Base-by-base conservation (phyloP, 2,797 vertebrate genomes). In the Heterohyrax brucei region DNA sequence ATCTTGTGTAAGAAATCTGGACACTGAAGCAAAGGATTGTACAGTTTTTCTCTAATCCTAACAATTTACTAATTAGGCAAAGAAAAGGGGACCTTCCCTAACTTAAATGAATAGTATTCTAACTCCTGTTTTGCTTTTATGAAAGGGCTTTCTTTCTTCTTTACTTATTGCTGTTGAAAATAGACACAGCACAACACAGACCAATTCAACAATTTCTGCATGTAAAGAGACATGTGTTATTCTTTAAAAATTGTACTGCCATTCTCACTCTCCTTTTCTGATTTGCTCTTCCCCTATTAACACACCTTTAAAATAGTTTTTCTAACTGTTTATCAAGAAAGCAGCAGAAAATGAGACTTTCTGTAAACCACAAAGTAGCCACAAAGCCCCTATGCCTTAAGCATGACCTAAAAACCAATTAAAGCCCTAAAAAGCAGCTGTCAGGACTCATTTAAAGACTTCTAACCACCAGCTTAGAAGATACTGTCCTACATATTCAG, bases 291-390 rank as follows among this genome's bases (percentile, higher is more conserved):
- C 70, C 33, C 70, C 68, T 72, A 44, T 39, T 33, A 39, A 44
- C 33, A 39, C 9, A 21, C 85, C 95, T 91, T 79, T 62, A 26
- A 86, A 89, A 92, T 72, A 77, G 87, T 73, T 24, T 22, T 39
- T 88, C 91, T 75, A 87, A 30, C 30, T 61, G 24, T 66, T 91
- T 89, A 94, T 77, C 87, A 94, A 53, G 59, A 85, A 89, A 89
- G 72, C 19, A 73, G 72, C 33, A 82, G 56, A 92, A 85, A 80
- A 84, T 44, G 64, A 33, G 79, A 90, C 30, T 77, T 86, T 85
- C 75, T 22, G 66, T 44, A 86, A 94, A 94, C 77, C 89, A 93
- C 89, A 75, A 91, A 91, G 39, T 64, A 73, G 72, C 84, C 90
- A 70, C 94, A 87, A 22, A 64, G 73, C n/a, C 70, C 56, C 91